Evolutionary conservation across 2,888 invertebrate genomes (phyloP), one percentile per base, ranked within the genome.

Genomic region (Achlya flavicornis): DNA sequence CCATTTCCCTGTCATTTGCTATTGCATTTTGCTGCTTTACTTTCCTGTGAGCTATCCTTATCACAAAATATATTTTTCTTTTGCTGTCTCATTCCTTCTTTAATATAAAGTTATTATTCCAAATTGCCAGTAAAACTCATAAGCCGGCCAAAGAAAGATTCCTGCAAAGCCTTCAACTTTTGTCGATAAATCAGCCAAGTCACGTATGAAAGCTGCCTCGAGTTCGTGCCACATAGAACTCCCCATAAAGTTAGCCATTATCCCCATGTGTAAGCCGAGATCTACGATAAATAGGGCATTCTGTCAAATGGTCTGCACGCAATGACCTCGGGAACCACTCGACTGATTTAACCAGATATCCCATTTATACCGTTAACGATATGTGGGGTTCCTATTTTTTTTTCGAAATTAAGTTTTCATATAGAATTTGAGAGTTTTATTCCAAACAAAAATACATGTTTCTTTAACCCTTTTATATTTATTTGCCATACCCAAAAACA

Each of bases 321-420:
- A 19, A 53, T 41, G 60, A 60, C 60, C 60, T 41, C 60, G 26
- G 16, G 12, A 60, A 41, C 19, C 60, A 60, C 43, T 60, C 60
- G 41, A 60, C n/a, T 41, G 60, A 43, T 43, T 41, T 43, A 12
- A 60, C 41, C 12, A 10, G 10, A 60, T 60, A 11, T 41, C 35
- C 38, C 58, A 38, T 38, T 59, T 16, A 35, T n/a, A 48, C 53
- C 19, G 53, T 19, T 16, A 19, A 53, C 19, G 16, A 7, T n/a
- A 48, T 48, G 1, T 16, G 14, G 16, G 7, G 46, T 46, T 46
- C n/a, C 12, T n/a, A 26, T 26, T 26, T 26, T 26, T 26, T 26
- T 26, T 26, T 1, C 26, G 26, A 26, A 26, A 26, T 26, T 26
- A 26, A 1, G 26, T 26, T 26, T 26, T 26, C 4, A 8, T 7